Evolutionary conservation across 1,140 invertebrate genomes (phyloP).

Genomic region (Adoxophyes honmai): DNA sequence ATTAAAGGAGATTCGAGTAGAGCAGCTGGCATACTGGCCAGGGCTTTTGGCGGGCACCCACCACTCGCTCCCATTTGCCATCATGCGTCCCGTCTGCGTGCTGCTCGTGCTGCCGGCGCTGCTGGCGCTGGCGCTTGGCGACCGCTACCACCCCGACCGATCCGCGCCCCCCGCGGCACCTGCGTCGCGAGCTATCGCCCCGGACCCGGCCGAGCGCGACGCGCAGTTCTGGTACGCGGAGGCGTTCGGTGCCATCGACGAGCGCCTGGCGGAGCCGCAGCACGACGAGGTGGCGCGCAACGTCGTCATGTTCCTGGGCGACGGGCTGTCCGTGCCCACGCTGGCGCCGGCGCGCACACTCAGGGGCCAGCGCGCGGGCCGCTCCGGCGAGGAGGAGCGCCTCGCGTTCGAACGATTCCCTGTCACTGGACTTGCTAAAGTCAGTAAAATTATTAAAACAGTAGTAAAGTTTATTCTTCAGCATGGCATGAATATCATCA

Average conservation of each 20-base stretch:
- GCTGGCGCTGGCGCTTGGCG: background rate
- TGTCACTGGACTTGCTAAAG: slow-evolving; percentile 81
- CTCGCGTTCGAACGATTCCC: slow-evolving; percentile 86
- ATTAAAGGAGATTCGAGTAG: too few species aligned
- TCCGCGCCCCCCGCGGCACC: background rate
- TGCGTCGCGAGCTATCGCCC: background rate
- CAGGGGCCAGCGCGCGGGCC: slow-evolving; percentile 79
- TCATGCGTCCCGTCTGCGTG: background rate
- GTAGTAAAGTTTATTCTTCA: too few species aligned
- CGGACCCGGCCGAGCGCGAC: background rate
- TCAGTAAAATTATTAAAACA: slow-evolving; percentile 34
- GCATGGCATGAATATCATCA: too few species aligned
- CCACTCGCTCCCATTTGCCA: background rate
- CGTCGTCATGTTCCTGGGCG: slow-evolving; percentile 86
- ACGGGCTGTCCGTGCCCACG: slow-evolving; percentile 80
- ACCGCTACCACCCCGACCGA: slow-evolving; percentile 5
- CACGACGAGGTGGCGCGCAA: slow-evolving; percentile 78
- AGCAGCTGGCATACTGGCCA: too few species aligned
- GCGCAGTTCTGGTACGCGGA: slow-evolving; percentile 1
- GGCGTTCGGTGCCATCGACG: slow-evolving; percentile 1
- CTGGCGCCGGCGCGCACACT: slow-evolving; percentile 81
- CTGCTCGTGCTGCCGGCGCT: background rate
- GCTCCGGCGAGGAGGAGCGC: slow-evolving; percentile 79
- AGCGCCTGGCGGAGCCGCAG: slow-evolving; percentile 7
- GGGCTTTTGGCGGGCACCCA: background rate